These are phyloP conservation scores for Aphodius sticticus DNA, from an alignment of 2,888 invertebrate species.

Conservation along the genomic window DNA sequence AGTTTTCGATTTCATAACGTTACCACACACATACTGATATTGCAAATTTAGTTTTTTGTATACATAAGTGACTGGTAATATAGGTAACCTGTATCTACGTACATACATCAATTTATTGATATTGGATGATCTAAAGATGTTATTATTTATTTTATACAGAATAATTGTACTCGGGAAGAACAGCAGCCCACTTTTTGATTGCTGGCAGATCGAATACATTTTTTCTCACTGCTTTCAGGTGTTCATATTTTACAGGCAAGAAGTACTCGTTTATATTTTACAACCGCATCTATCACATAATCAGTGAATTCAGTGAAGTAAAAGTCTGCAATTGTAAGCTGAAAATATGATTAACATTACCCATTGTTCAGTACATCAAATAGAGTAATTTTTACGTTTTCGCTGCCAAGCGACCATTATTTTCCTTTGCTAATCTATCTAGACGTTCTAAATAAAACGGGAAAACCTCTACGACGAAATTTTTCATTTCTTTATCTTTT, in stretches of 20 bases:
- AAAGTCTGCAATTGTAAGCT: constrained; percentile 30
- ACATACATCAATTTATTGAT: too few relatives aligned
- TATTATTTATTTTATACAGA: neutral
- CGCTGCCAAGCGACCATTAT: constrained; percentile 67
- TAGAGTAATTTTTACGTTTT: constrained; percentile 39
- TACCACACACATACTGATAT: neutral
- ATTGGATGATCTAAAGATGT: neutral
- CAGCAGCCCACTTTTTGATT: constrained; percentile 4
- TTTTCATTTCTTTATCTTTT: constrained; percentile 62
- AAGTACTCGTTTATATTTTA: constrained; percentile 19
- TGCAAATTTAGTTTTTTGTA: too few relatives aligned
- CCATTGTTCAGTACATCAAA: too few relatives aligned
- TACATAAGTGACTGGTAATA: too few relatives aligned
- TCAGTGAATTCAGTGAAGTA: constrained; percentile 19
- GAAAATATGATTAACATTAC: too few relatives aligned
- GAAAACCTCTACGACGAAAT: constrained; percentile 61
- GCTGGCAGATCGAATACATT: neutral
- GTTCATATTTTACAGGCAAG: constrained; percentile 17
- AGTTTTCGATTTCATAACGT: neutral
- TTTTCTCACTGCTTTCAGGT: constrained; percentile 15
- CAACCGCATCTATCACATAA: neutral
- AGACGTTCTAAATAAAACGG: constrained; percentile 67
- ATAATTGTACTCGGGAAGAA: neutral
- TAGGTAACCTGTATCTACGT: too few relatives aligned
- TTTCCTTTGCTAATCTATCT: constrained; percentile 65